These are phyloP conservation scores for Drosophila basisetae DNA, from an alignment of 2,888 invertebrate genomes.

Conservation along the genomic window DNA sequence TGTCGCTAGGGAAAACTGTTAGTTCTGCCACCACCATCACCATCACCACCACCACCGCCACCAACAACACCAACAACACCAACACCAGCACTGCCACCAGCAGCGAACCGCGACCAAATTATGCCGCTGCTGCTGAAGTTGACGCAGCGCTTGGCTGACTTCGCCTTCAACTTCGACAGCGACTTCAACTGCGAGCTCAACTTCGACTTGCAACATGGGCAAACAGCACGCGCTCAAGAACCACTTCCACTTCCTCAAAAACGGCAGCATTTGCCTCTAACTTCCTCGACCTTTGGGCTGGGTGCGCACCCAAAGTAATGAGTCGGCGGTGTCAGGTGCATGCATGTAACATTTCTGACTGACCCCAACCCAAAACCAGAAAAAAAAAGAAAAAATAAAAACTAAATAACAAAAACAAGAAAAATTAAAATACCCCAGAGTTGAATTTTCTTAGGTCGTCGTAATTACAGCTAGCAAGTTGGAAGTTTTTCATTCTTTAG, in stretches of 20 bases:
- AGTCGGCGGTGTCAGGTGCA: constrained; percentile 77
- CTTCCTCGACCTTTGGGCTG: constrained; percentile 47
- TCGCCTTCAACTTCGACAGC: constrained; percentile 37
- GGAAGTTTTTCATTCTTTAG: constrained; percentile 63
- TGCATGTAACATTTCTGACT: constrained; percentile 54
- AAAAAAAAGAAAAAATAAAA: constrained; percentile 10
- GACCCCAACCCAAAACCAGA: constrained; percentile 45
- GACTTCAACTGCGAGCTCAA: constrained; percentile 26
- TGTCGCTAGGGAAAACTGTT: constrained; percentile 72
- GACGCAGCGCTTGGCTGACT: constrained; percentile 70
- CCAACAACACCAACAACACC: constrained; percentile 27
- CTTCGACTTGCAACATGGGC: constrained; percentile 42
- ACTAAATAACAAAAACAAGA: constrained; percentile 18
- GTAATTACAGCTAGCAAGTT: constrained; percentile 68
- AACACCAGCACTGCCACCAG: constrained; percentile 20
- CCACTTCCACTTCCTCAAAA: constrained; percentile 43
- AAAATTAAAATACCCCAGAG: constrained; percentile 41
- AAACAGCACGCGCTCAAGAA: constrained; percentile 70
- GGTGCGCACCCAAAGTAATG: constrained; percentile 67
- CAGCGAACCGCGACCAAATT: constrained; percentile 78
- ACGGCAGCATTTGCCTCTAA: constrained; percentile 55
- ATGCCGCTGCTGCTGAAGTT: constrained; percentile 54
- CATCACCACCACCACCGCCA: constrained; percentile 35
- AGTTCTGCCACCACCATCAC: constrained; percentile 58
- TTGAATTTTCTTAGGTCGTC: constrained; percentile 67